A percentile compares a stretch with the other conserved stretches of the same genome.
phyloP scores from a whole-genome alignment of 2,888 invertebrate genomes.

The Stenodera caucasica region DNA sequence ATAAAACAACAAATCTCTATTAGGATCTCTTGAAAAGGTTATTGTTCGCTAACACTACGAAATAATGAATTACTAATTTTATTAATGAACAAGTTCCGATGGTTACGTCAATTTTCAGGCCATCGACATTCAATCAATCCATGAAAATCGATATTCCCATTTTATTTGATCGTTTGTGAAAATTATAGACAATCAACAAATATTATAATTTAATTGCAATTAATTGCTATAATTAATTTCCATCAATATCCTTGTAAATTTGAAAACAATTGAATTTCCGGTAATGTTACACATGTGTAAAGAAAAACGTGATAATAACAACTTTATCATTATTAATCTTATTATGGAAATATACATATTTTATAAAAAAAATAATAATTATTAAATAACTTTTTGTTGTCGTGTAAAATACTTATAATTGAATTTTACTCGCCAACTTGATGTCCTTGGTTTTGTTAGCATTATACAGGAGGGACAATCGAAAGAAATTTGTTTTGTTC shows the following conservation, averaged over 20 bases:
- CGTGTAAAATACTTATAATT: background rate
- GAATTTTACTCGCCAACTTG: conserved; percentile 5
- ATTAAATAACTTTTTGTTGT: background rate
- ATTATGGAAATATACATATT: background rate
- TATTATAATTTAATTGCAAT: too few species aligned
- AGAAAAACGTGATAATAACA: background rate
- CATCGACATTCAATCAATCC: too few species aligned
- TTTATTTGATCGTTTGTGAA: too few species aligned
- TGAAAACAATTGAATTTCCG: background rate
- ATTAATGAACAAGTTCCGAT: too few species aligned
- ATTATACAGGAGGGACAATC: background rate
- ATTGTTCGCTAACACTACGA: background rate
- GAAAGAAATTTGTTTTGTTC: background rate
- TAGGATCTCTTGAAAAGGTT: background rate
- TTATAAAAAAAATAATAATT: background rate
- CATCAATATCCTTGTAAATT: too few species aligned
- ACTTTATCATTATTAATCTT: background rate
- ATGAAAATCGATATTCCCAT: too few species aligned
- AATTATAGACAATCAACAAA: too few species aligned
- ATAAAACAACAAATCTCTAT: too few species aligned
- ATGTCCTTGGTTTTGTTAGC: conserved; percentile 11
- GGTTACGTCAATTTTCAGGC: too few species aligned
- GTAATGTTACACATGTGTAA: background rate
- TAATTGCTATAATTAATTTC: background rate
- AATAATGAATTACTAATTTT: too few species aligned